Evolutionary conservation across 2,113 vertebrate genomes (phyloP), one percentile per base, ranked within the genome.

Genomic region (Pseudolaguvia tuberculata): DNA sequence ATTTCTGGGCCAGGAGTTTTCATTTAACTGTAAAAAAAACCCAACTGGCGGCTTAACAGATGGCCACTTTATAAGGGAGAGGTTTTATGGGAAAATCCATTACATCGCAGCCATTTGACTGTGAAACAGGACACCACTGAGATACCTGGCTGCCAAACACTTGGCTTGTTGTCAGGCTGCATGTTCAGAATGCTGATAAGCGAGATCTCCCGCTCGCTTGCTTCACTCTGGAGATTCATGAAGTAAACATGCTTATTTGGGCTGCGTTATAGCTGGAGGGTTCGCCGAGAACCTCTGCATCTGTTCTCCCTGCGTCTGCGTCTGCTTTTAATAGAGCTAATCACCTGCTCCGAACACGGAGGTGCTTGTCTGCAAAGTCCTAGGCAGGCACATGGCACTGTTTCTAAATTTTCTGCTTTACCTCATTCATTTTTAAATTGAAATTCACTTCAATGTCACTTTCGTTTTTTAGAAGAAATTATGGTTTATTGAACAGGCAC

Each of bases 331-430:
- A 76, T 61, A 52, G 74, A 73, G 63, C 39, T 68, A 59, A 59
- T 70, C 57, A 82, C 65, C 70, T 47, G 42, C 48, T 79, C 50
- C 42, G 51, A 58, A 51, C 45, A 6, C 13, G 25, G 63, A 66
- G 50, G 12, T n/a, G 70, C 55, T 35, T 35, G 20, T 35, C 47
- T n/a, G 18, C 25, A 25, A 12, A 77, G 76, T 78, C 83, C 23
- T 75, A 59, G 68, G 75, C 81, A 83, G 39, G 31, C 78, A 83
- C 75, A 69, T 65, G 71, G 76, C 78, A 62, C n/a, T n/a, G n/a
- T n/a, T n/a, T n/a, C n/a, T n/a, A n/a, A n/a, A n/a, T n/a, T n/a
- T n/a, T n/a, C n/a, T n/a, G n/a, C 58, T 79, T 75, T 69, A 75
- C 72, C 50, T 71, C 74, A 77, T 77, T 55, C 57, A 39, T n/a